Evolutionary conservation across 2,888 invertebrate species (phyloP).

Genomic region (Pseudoips prasinana): DNA sequence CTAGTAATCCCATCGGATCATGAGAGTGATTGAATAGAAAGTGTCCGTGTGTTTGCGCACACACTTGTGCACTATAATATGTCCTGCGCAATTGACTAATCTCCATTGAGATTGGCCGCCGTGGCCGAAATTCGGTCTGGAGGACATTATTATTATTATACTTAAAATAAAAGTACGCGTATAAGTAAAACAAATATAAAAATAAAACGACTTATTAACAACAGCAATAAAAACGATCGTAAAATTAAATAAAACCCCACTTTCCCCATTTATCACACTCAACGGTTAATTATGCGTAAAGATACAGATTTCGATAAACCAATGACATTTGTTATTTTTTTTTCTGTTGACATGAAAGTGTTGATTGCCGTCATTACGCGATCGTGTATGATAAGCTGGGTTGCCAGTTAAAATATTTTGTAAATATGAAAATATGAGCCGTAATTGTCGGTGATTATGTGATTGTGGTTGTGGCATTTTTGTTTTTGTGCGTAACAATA

Average conservation of each 20-base stretch:
- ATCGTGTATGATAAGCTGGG: slow-evolving; percentile 56
- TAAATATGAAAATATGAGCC: slow-evolving; percentile 23
- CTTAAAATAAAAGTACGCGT: too few species aligned
- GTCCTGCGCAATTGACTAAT: too few species aligned
- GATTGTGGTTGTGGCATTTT: slow-evolving; percentile 1
- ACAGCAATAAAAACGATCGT: not conserved
- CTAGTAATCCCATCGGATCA: too few species aligned
- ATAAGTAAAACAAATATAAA: too few species aligned
- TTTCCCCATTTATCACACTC: slow-evolving; percentile 7
- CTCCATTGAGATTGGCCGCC: too few species aligned
- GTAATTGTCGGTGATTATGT: slow-evolving; percentile 12
- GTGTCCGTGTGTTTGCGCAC: too few species aligned
- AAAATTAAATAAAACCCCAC: not conserved
- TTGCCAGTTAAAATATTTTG: slow-evolving; percentile 39
- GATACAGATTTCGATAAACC: slow-evolving; percentile 54
- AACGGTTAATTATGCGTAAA: slow-evolving; percentile 50
- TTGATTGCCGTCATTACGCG: slow-evolving; percentile 64
- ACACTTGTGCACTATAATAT: too few species aligned
- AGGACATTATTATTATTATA: too few species aligned
- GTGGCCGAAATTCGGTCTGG: too few species aligned
- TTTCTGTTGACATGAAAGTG: slow-evolving; percentile 66
- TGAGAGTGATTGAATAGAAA: too few species aligned
- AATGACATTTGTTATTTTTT: slow-evolving; percentile 70
- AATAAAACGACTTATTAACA: not conserved
- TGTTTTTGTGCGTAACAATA: not conserved